Evolutionary conservation across 2,888 invertebrate genomes (phyloP).

Genomic region (Oxyteleia sp.): DNA sequence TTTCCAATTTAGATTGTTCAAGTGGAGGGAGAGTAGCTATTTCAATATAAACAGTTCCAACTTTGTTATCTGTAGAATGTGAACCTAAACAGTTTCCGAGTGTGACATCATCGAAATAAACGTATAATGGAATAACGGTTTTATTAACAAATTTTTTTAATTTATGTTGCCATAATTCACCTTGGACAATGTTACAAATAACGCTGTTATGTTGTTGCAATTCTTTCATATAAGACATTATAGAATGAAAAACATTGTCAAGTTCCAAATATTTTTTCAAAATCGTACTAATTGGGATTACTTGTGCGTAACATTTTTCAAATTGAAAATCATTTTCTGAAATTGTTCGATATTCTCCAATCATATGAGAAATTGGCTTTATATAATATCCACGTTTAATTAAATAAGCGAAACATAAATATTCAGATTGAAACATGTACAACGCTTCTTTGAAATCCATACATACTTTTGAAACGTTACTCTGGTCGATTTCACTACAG

Average conservation of each 20-base stretch:
- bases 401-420: constrained; percentile 12
- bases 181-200: constrained; percentile 15
- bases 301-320: constrained; percentile 13
- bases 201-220: neutral
- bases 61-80: constrained; percentile 41
- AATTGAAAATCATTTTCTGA: neutral
- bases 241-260: constrained; percentile 7
- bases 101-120: constrained; percentile 24
- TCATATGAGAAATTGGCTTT: constrained; percentile 8
- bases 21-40: constrained; percentile 24
- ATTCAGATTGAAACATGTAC: constrained; percentile 23
- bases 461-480: neutral
- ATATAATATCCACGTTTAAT: constrained; percentile 16
- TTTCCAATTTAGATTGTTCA: constrained; percentile 36
- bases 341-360: constrained; percentile 8
- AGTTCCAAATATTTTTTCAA: constrained; percentile 52
- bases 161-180: constrained; percentile 17
- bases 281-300: constrained; percentile 29
- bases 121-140: constrained; percentile 11
- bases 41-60: constrained; percentile 40
- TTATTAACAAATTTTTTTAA: constrained; percentile 3
- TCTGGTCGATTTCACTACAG: neutral
- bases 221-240: constrained; percentile 21
- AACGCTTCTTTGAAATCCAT: constrained; percentile 15
- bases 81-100: constrained; percentile 33